phyloP scores from a whole-genome alignment of 2,888 invertebrate species.

The Chrysopilus asiliformis region DNA sequence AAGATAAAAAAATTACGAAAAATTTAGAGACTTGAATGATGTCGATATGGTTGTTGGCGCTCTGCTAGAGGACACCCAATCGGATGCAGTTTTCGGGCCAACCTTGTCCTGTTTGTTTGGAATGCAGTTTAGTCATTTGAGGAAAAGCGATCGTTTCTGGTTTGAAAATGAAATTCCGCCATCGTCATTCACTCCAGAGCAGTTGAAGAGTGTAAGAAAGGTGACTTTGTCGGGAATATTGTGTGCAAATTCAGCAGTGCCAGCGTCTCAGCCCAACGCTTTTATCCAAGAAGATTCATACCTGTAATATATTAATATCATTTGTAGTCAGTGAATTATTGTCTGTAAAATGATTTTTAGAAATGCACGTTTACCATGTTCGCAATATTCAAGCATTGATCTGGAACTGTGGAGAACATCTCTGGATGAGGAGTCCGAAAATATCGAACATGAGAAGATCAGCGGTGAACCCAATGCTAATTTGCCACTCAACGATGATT shows the following conservation, averaged over 20 bases:
- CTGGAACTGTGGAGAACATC: conserved; percentile 48
- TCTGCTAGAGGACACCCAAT: conserved; percentile 61
- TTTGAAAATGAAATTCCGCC: conserved; percentile 90
- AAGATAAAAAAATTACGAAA: conserved; percentile 4
- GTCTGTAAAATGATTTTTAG: conserved; percentile 29
- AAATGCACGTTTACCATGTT: conserved; percentile 59
- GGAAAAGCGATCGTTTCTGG: conserved; percentile 87
- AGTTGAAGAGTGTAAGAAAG: conserved; percentile 67
- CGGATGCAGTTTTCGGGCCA: conserved; percentile 73
- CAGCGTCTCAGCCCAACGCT: conserved; percentile 68
- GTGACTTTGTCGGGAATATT: conserved; percentile 65
- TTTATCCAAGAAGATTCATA: conserved; percentile 77
- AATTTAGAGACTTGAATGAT: conserved; percentile 51
- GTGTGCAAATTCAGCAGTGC: conserved; percentile 57
- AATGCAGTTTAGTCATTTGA: conserved; percentile 65
- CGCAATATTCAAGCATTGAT: conserved; percentile 54
- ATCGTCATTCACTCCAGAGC: conserved; percentile 62
- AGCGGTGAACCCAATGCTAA: not conserved
- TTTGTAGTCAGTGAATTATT: not conserved
- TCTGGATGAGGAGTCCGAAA: conserved; percentile 38
- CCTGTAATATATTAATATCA: conserved; percentile 44
- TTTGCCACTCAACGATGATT: conserved; percentile 44
- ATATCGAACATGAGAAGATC: conserved; percentile 28
- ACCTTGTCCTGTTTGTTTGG: conserved; percentile 80
- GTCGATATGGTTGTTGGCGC: conserved; percentile 77